phyloP scores from a whole-genome alignment of 2,888 invertebrate species.

The Plagiodera versicolora region DNA sequence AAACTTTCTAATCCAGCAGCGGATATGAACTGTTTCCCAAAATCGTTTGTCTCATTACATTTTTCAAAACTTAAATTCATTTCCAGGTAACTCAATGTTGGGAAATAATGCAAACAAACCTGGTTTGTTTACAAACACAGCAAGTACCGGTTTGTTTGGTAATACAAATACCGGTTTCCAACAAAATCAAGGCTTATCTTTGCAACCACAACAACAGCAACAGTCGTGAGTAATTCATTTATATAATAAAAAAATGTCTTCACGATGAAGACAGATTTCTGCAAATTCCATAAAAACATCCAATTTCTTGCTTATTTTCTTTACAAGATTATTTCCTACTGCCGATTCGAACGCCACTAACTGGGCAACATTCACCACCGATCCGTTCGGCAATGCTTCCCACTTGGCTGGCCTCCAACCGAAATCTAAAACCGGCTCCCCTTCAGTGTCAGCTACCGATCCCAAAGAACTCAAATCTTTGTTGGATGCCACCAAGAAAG shows the following conservation, averaged over 20 bases:
- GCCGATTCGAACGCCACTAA: slow-evolving; percentile 35
- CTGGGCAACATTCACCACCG: slow-evolving; percentile 38
- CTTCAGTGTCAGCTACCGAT: slow-evolving; percentile 43
- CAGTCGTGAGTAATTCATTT: slow-evolving; percentile 36
- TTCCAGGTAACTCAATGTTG: slow-evolving; percentile 51
- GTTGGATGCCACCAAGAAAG: slow-evolving; percentile 45
- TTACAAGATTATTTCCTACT: slow-evolving; percentile 38
- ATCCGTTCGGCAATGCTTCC: slow-evolving; percentile 46
- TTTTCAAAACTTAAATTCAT: neutral
- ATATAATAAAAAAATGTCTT: no score
- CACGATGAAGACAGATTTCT: neutral
- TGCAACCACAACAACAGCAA: slow-evolving; percentile 40
- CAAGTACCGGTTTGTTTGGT: slow-evolving; percentile 57
- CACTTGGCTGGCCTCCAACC: slow-evolving; percentile 46
- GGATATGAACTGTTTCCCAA: no score
- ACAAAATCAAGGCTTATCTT: slow-evolving; percentile 51
- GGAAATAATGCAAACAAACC: slow-evolving; percentile 56
- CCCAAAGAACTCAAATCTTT: slow-evolving; percentile 47
- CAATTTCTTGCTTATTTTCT: slow-evolving; percentile 11
- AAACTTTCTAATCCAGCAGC: no score
- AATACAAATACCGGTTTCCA: slow-evolving; percentile 44
- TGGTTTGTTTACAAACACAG: slow-evolving; percentile 35
- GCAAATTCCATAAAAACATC: no score
- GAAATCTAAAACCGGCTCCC: slow-evolving; percentile 29
- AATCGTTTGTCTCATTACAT: no score